phyloP scores from a whole-genome alignment of 2,797 vertebrate species.

The Rhinoraja longicauda region DNA sequence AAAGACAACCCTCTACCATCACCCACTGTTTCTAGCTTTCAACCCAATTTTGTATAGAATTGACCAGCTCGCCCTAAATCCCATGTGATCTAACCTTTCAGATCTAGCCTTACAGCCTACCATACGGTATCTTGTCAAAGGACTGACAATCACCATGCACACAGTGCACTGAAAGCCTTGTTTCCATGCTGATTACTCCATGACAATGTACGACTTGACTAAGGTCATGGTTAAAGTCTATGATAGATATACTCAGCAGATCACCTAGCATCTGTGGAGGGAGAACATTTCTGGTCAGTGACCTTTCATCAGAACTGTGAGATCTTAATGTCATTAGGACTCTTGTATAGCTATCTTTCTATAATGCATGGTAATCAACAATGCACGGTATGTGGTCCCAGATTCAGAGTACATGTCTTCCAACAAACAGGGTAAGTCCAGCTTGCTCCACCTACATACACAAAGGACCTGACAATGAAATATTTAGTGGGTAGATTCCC shows the following conservation, averaged over 20 bases:
- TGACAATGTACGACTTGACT: background rate
- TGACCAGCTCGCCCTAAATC: too few relatives aligned
- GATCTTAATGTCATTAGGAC: background rate
- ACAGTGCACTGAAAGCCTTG: too few relatives aligned
- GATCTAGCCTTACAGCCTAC: too few relatives aligned
- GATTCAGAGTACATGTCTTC: background rate
- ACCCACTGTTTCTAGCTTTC: too few relatives aligned
- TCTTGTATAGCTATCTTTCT: background rate
- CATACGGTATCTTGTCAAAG: too few relatives aligned
- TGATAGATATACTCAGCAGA: background rate
- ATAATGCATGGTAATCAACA: background rate
- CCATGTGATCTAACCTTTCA: too few relatives aligned
- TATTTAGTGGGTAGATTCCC: background rate
- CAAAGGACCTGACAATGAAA: background rate
- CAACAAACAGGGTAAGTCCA: background rate
- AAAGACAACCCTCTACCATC: too few relatives aligned
- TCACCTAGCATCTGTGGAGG: background rate
- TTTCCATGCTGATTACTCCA: too few relatives aligned
- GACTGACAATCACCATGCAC: too few relatives aligned
- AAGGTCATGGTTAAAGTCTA: background rate
- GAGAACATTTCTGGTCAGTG: background rate
- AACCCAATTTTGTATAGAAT: too few relatives aligned
- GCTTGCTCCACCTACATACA: background rate
- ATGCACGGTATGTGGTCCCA: background rate
- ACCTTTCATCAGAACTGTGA: background rate